phyloP scores from a whole-genome alignment of 2,113 vertebrate species.

The Gopherus flavomarginatus region DNA sequence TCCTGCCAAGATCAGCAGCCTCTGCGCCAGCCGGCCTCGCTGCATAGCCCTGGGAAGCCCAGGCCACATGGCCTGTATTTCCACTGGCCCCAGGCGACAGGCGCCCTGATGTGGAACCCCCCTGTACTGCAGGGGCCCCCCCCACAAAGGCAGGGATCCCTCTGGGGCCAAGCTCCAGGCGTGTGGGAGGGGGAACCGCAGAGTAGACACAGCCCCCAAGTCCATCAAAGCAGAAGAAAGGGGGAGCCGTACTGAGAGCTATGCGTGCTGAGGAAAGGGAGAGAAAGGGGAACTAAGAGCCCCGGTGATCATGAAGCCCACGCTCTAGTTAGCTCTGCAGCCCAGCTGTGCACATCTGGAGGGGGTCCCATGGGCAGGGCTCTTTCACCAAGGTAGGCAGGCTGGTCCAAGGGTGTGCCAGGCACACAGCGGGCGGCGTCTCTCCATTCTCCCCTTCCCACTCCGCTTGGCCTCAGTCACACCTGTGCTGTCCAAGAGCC shows the following conservation, averaged over 20 bases:
- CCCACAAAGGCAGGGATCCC: neutral
- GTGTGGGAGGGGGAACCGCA: neutral
- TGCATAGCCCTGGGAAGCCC: rapidly evolving
- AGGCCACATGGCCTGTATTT: neutral
- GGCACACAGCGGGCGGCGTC: neutral
- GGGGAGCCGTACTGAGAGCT: neutral
- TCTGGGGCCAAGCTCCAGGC: neutral
- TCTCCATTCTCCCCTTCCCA: neutral
- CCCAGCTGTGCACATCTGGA: neutral
- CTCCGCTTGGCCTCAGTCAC: neutral
- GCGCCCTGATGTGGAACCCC: neutral
- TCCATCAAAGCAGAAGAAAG: neutral
- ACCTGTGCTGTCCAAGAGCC: neutral
- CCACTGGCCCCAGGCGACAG: neutral
- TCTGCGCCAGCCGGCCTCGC: neutral
- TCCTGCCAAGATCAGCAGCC: neutral
- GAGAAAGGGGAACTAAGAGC: neutral
- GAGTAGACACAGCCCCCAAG: neutral
- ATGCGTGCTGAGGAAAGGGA: neutral
- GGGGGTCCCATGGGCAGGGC: too few species aligned
- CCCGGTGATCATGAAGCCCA: neutral
- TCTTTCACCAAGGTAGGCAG: neutral
- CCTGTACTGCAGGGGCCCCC: neutral
- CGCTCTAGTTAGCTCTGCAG: neutral
- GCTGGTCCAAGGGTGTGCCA: neutral